Percentiles rank a stretch among this genome's conserved stretches.
These are phyloP conservation scores for Villa cingulata DNA, from an alignment of 2,888 invertebrate genomes.

Conservation along the genomic window DNA sequence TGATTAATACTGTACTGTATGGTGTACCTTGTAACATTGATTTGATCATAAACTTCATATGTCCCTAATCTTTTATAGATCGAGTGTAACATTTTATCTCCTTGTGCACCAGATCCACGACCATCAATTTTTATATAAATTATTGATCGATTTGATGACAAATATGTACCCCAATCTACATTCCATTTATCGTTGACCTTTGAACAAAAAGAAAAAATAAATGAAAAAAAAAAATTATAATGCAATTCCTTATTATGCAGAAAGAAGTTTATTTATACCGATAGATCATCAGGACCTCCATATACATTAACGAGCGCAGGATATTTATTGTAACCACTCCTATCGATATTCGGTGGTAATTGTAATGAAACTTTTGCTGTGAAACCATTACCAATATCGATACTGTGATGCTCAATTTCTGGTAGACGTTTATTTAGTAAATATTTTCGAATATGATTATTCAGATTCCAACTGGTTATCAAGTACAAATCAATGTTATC, in stretches of 20 bases:
- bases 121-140: slow-evolving; percentile 85
- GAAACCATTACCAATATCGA: slow-evolving; percentile 49
- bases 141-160: slow-evolving; percentile 69
- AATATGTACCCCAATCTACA: slow-evolving; percentile 77
- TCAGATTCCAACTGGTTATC: slow-evolving; percentile 50
- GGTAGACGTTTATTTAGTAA: slow-evolving; percentile 43
- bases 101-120: slow-evolving; percentile 75
- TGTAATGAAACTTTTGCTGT: slow-evolving; percentile 61
- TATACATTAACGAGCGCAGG: slow-evolving; percentile 80
- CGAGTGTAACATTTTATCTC: slow-evolving; percentile 68
- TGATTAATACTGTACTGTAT: no score
- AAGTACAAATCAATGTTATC: slow-evolving; percentile 8
- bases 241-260: background rate
- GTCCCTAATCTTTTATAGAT: slow-evolving; percentile 75
- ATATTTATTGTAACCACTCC: slow-evolving; percentile 52
- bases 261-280: slow-evolving; percentile 43
- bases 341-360: slow-evolving; percentile 57
- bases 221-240: no score
- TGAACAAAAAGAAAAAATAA: background rate
- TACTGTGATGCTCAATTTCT: slow-evolving; percentile 42
- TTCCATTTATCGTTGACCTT: slow-evolving; percentile 52
- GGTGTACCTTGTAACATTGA: slow-evolving; percentile 57
- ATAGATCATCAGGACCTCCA: slow-evolving; percentile 81
- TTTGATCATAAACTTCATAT: slow-evolving; percentile 83
- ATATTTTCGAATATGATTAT: slow-evolving; percentile 40